A percentile compares a stretch with the other conserved stretches of the same genome.
Evolutionary conservation across 2,797 vertebrate genomes (phyloP).

Genomic region (Clarias laeviceps): DNA sequence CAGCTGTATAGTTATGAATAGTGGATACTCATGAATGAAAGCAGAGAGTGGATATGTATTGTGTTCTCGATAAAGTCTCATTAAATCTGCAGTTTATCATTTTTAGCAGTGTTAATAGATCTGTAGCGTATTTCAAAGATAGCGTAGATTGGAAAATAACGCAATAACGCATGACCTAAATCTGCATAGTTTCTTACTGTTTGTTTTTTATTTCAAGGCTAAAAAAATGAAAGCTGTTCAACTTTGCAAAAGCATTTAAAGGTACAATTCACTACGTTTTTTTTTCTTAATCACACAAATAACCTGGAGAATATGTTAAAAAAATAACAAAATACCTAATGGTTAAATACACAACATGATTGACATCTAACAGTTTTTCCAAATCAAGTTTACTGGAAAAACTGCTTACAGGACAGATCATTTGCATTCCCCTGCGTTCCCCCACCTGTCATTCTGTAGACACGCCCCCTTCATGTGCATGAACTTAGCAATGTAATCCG

Average conservation of each 20-base stretch:
- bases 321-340: background rate
- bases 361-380: too few relatives aligned
- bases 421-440: background rate
- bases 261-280: background rate
- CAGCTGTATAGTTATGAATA: slow-evolving; percentile 1
- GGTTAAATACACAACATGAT: background rate
- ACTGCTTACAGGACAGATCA: background rate
- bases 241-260: background rate
- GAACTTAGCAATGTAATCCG: background rate
- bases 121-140: background rate
- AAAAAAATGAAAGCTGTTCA: background rate
- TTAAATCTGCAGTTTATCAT: background rate
- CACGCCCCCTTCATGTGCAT: background rate
- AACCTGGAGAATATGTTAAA: background rate
- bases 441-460: background rate
- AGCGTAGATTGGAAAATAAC: background rate
- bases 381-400: background rate
- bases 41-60: background rate
- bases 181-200: too few relatives aligned
- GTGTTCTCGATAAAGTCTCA: background rate
- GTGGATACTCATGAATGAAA: background rate
- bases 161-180: background rate
- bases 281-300: background rate
- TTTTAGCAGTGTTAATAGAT: background rate
- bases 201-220: background rate